These are phyloP conservation scores for Drosophila parvula DNA, from an alignment of 1,140 invertebrate species.

Conservation along the genomic window DNA sequence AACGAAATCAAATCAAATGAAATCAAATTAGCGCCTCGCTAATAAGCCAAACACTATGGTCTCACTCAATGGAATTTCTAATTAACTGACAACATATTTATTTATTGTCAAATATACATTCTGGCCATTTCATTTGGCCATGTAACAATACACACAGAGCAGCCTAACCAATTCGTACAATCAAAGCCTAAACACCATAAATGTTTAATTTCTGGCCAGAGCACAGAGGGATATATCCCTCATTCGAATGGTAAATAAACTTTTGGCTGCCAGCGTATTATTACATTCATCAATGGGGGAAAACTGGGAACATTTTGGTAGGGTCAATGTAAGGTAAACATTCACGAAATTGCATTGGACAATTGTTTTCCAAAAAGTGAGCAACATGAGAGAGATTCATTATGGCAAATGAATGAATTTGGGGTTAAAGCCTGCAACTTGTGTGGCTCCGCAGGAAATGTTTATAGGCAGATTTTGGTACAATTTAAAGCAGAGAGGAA, in stretches of 20 bases:
- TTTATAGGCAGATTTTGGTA: background rate
- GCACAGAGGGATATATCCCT: constrained; percentile 11
- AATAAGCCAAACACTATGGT: constrained; percentile 76
- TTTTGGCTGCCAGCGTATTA: constrained; percentile 55
- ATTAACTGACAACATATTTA: constrained; percentile 78
- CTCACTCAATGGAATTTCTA: constrained; percentile 70
- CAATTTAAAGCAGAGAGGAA: background rate
- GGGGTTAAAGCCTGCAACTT: background rate
- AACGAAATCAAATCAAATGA: constrained; percentile 46
- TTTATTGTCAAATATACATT: constrained; percentile 69
- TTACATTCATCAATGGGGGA: constrained; percentile 51
- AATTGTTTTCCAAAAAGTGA: constrained; percentile 42
- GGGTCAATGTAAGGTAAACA: constrained; percentile 53
- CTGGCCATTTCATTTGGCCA: constrained; percentile 58
- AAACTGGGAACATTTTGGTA: constrained; percentile 25
- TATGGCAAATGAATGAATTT: constrained; percentile 11
- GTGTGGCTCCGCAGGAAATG: too few species aligned
- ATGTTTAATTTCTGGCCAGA: constrained; percentile 55
- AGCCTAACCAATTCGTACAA: constrained; percentile 24
- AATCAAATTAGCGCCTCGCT: constrained; percentile 65
- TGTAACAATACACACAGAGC: constrained; percentile 37
- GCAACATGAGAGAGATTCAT: constrained; percentile 4
- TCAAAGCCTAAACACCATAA: constrained; percentile 60
- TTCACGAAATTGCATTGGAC: constrained; percentile 29
- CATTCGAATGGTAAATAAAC: constrained; percentile 50